phyloP scores from a whole-genome alignment of 2,797 vertebrate genomes.

The Tadarida brasiliensis region DNA sequence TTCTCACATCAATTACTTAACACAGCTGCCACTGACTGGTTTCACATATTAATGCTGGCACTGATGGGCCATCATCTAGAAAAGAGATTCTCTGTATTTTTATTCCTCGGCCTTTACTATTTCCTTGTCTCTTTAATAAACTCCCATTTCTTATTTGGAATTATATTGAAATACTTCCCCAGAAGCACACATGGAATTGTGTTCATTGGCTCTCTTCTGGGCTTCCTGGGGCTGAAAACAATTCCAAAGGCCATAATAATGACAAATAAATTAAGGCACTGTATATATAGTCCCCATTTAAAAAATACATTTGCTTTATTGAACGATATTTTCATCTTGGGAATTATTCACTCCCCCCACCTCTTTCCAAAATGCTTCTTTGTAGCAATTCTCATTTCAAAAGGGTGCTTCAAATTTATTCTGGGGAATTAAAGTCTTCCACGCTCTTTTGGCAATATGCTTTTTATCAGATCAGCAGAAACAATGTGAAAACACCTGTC shows the following conservation, averaged over 20 bases:
- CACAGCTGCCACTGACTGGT: slow-evolving; percentile 48
- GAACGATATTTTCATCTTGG: slow-evolving; percentile 57
- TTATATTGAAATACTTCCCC: slow-evolving; percentile 75
- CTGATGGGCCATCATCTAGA: slow-evolving; percentile 45
- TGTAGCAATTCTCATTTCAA: slow-evolving; percentile 64
- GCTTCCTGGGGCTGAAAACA: slow-evolving; percentile 82
- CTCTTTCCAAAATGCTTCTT: slow-evolving; percentile 59
- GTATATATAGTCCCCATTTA: slow-evolving; percentile 59
- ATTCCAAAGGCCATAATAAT: slow-evolving; percentile 78
- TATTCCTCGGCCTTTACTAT: slow-evolving; percentile 69
- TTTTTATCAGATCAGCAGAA: slow-evolving; percentile 68
- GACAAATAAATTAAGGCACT: slow-evolving; percentile 78
- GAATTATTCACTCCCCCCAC: not conserved
- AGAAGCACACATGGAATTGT: slow-evolving; percentile 61
- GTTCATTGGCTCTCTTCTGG: slow-evolving; percentile 66
- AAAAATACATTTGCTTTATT: slow-evolving; percentile 66
- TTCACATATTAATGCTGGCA: slow-evolving; percentile 76
- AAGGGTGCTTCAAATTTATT: slow-evolving; percentile 68
- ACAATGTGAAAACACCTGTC: slow-evolving; percentile 73
- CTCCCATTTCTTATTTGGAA: slow-evolving; percentile 76
- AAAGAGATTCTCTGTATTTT: slow-evolving; percentile 77
- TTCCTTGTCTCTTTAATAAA: slow-evolving; percentile 79
- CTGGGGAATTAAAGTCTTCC: not conserved
- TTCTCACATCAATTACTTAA: slow-evolving; percentile 76
- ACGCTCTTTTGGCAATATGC: slow-evolving; percentile 51